Percentiles rank a stretch among this genome's conserved stretches.
Conservation (phyloP, 1,140 invertebrate species). For the Portunus trituberculatus region DNA sequence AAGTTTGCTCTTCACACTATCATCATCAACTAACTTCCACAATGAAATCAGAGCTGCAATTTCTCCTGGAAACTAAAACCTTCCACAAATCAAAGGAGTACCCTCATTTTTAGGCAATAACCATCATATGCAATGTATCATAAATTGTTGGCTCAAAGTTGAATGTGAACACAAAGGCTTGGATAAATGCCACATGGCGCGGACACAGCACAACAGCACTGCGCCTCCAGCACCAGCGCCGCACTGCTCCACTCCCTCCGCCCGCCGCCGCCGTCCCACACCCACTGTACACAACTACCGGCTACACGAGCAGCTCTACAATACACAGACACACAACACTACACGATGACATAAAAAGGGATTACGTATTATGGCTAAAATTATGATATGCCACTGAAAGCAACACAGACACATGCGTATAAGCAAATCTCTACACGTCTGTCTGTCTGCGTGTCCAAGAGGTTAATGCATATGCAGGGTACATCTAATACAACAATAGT, state of each 20-base stretch:
- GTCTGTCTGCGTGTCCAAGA: conserved; percentile 42
- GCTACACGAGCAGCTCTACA: background rate
- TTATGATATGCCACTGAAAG: conserved; percentile 63
- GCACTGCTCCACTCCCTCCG: conserved; percentile 49
- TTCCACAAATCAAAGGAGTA: background rate
- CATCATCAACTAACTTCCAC: background rate
- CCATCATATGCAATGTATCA: background rate
- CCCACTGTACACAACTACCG: background rate
- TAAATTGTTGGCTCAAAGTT: background rate
- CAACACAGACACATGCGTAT: conserved; percentile 58
- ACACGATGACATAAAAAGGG: conserved; percentile 56
- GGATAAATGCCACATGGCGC: background rate
- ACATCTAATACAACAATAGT: background rate
- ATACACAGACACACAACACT: conserved; percentile 47
- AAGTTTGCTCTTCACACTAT: background rate
- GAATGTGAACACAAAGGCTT: background rate
- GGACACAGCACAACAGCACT: background rate
- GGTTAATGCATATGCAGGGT: background rate
- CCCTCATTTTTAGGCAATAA: background rate
- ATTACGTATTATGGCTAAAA: conserved; percentile 56
- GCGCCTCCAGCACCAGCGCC: background rate
- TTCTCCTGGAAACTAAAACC: background rate
- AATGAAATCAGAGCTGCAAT: background rate
- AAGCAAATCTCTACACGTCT: conserved; percentile 26
- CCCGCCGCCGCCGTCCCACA: background rate